phyloP scores from a whole-genome alignment of 2,797 vertebrate species.

The Fringilla coelebs region DNA sequence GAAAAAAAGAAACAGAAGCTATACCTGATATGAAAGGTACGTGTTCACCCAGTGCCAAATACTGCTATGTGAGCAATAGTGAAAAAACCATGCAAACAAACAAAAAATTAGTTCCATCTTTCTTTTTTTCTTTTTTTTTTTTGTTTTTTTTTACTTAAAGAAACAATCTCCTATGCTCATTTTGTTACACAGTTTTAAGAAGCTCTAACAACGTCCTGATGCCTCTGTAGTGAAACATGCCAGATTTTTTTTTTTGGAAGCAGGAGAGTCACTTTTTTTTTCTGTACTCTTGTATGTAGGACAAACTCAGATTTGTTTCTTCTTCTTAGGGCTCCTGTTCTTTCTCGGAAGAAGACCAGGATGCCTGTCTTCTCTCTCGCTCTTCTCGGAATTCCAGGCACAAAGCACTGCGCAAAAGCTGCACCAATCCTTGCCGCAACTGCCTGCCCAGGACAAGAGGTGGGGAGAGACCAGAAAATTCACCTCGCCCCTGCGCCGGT shows the following conservation, averaged over 20 bases:
- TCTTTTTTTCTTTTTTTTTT: background rate
- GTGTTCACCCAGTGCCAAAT: conserved; percentile 72
- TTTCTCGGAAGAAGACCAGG: conserved; percentile 67
- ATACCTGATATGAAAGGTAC: conserved; percentile 78
- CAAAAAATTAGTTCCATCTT: background rate
- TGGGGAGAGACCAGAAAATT: conserved; percentile 76
- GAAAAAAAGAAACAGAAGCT: conserved; percentile 65
- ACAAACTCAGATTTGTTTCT: conserved; percentile 70
- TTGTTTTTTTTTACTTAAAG: conserved; percentile 30
- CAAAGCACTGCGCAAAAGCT: conserved; percentile 79
- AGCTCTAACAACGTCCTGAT: conserved; percentile 67
- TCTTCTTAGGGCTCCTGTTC: conserved; percentile 66
- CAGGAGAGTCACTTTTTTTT: conserved; percentile 52
- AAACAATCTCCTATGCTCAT: conserved; percentile 54
- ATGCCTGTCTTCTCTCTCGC: conserved; percentile 64
- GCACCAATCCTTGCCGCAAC: conserved; percentile 78
- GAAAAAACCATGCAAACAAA: background rate
- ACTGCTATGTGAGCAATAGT: conserved; percentile 63
- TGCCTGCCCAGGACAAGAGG: conserved; percentile 78
- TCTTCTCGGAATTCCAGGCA: conserved; percentile 80
- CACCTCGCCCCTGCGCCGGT: conserved; percentile 61
- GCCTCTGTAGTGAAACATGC: conserved; percentile 69
- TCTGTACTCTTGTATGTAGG: conserved; percentile 65
- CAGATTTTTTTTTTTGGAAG: conserved; percentile 56
- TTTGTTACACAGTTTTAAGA: conserved; percentile 63